Evolutionary conservation across 2,797 vertebrate genomes (phyloP), one percentile per base, ranked within the genome.

Genomic region (Coranthus polyacanthus): DNA sequence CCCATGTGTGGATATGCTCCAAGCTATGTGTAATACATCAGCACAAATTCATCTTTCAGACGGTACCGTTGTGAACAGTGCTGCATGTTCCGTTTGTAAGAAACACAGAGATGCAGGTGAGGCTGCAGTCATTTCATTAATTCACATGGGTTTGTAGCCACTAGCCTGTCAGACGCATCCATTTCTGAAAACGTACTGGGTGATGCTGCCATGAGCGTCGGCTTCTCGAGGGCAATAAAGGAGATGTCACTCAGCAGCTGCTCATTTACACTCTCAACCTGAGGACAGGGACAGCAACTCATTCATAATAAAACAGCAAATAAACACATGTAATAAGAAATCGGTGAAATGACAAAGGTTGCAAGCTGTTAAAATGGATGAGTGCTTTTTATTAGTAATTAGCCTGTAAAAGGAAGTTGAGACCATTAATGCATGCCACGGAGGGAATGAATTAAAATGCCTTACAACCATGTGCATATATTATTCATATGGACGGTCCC

Each of bases 191-290:
- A 63, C 60, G 74, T 20, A 60, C 16, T 18, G 50, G 44, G 18
- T 17, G 75, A 79, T 79, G 36, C 36, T 43, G 38, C 62, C 75
- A 64, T 68, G 42, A 55, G 57, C 57, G 4, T 18, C 6, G 32
- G 39, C 49, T 58, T 76, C 82, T 82, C 29, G 0, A 10, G 29
- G 39, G 64, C 49, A 76, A 86, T 68, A 67, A 76, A 72, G 59
- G 45, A 73, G 34, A 54, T 51, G 78, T 72, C 77, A 78, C 2
- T 79, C 70, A 72, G 56, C 57, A 44, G 53, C 64, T 66, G 79
- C 67, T 87, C 73, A 82, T 82, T 79, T 81, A 68, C 57, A 59
- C 18, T n/a, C 22, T 16, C 52, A 51, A 73, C 64, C 17, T 64
- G 32, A 79, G 53, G 56, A 72, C 58, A 55, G 39, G 39, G 53